Evolutionary conservation across 2,797 vertebrate species (phyloP).

Genomic region (Fistularia tabacaria): DNA sequence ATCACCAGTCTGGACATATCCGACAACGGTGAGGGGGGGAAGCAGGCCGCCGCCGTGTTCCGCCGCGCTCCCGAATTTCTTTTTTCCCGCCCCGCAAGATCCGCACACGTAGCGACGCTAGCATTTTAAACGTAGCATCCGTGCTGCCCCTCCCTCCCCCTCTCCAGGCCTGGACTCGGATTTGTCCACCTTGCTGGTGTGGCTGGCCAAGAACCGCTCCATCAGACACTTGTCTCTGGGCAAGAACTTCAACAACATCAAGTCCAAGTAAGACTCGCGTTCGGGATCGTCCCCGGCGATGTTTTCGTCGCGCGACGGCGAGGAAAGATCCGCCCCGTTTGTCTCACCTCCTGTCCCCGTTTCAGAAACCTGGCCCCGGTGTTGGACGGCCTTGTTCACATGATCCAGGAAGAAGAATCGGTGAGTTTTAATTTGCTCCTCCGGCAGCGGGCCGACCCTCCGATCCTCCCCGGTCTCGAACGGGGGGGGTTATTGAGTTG

Average conservation of each 20-base stretch:
- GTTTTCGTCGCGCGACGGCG: no score
- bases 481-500: background rate
- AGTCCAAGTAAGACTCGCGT: slow-evolving; percentile 96
- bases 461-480: background rate
- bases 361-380: slow-evolving; percentile 91
- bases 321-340: no score
- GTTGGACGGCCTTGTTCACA: slow-evolving; percentile 94
- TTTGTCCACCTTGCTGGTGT: slow-evolving; percentile 90
- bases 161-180: slow-evolving; percentile 89
- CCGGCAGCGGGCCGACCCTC: background rate
- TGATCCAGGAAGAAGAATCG: slow-evolving; percentile 98
- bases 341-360: background rate
- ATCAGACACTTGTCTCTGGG: slow-evolving; percentile 92
- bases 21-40: slow-evolving; percentile 87
- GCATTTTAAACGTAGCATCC: no score
- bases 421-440: slow-evolving; percentile 74
- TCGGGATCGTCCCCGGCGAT: no score
- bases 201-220: slow-evolving; percentile 96
- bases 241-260: slow-evolving; percentile 99
- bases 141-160: no score
- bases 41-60: no score
- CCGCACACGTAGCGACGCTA: no score
- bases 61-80: background rate
- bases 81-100: no score
- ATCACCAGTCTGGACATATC: slow-evolving; percentile 95